Evolutionary conservation across 2,113 vertebrate genomes (phyloP).

Genomic region (Periophthalmodon schlosseri): DNA sequence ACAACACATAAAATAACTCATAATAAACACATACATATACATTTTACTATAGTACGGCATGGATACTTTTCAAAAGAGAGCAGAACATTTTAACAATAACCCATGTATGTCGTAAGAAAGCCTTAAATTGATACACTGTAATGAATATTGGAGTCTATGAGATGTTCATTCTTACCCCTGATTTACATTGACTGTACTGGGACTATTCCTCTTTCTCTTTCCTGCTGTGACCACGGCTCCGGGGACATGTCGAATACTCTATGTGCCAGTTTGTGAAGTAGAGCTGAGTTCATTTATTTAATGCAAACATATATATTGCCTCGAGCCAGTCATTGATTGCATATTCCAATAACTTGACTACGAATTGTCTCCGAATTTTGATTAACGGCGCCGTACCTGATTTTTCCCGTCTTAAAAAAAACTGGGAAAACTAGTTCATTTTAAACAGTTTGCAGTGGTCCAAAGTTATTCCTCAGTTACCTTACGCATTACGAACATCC

Average conservation of each 20-base stretch:
- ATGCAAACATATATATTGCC: neutral
- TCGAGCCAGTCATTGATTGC: neutral
- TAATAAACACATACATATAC: neutral
- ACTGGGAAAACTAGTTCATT: too few relatives aligned
- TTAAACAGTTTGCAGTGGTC: too few relatives aligned
- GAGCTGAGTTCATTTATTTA: neutral
- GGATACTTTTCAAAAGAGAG: too few relatives aligned
- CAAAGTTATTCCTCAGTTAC: too few relatives aligned
- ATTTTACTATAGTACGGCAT: neutral
- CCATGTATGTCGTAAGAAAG: neutral
- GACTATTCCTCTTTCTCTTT: neutral
- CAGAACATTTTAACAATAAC: neutral
- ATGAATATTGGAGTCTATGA: neutral
- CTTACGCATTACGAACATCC: too few relatives aligned
- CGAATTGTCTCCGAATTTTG: neutral
- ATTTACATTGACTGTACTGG: neutral
- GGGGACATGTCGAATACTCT: neutral
- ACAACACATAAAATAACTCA: too few relatives aligned
- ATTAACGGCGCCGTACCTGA: too few relatives aligned
- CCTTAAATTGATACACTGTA: neutral
- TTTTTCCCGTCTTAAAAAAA: too few relatives aligned
- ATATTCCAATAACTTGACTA: neutral
- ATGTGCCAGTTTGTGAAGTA: neutral
- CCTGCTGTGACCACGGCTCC: neutral
- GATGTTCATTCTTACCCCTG: neutral